Conservation (phyloP, 2,797 vertebrate species). For the Pangasius macronema region DNA sequence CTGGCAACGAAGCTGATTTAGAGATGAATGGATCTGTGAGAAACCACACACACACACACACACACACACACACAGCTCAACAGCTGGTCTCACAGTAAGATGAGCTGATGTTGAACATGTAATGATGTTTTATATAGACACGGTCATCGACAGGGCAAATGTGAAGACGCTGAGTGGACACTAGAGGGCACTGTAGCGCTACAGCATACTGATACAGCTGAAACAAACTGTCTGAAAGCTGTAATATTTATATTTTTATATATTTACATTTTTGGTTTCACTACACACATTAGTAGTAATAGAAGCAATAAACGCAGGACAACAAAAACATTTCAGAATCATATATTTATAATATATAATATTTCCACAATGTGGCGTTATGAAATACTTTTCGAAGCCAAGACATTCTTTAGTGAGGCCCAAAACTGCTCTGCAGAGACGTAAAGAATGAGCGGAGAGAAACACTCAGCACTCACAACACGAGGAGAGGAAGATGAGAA, state of each 20-base stretch:
- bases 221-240: background rate
- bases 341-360: background rate
- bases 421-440: background rate
- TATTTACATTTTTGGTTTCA: background rate
- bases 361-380: background rate
- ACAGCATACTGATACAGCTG: background rate
- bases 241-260: background rate
- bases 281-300: background rate
- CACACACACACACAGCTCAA: background rate
- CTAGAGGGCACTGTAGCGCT: slow-evolving; percentile 2
- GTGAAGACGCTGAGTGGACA: background rate
- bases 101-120: background rate
- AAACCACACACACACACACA: slow-evolving; percentile 50
- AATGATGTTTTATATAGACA: background rate
- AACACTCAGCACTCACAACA: background rate
- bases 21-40: slow-evolving; percentile 86
- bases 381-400: background rate
- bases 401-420: background rate
- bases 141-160: background rate
- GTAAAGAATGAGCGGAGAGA: background rate
- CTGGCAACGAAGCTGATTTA: slow-evolving; percentile 92
- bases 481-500: background rate
- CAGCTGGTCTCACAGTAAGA: background rate
- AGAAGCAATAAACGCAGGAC: background rate
- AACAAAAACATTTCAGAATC: background rate